Evolutionary conservation across 1,140 invertebrate species (phyloP), one percentile per base, ranked within the genome.

Genomic region (Halesus radiatus): DNA sequence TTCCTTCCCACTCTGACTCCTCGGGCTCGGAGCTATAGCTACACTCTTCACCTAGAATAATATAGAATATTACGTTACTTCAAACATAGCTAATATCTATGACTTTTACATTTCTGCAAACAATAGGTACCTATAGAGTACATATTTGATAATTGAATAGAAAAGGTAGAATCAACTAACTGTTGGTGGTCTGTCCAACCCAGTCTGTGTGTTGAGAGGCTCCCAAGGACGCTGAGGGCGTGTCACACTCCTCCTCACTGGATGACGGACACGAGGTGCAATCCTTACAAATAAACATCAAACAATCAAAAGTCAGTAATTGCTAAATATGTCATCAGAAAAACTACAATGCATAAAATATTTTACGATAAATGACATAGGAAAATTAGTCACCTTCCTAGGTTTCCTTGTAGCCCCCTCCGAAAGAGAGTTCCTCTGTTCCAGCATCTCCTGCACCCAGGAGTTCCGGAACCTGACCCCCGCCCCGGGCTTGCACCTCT

Each of bases 131-230:
- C n/a, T n/a, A n/a, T n/a, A n/a, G n/a, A n/a, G n/a, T n/a, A n/a
- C n/a, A n/a, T n/a, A n/a, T n/a, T 10, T 58, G 4, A 22, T 18
- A 0, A 16, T 8, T 20, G n/a, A 60, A 60, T 20, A 23, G 18
- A 60, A 18, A 60, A 58, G 18, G 4, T 0, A 60, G 15, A 66
- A 66, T 29, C 8, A 20, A 74, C 85, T 94, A 94, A 86, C 95
- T 96, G 86, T 97, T 97, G 68, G 95, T 96, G 15, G 95, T 96
- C 76, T 96, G 85, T 88, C 95, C 91, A 92, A 92, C 92, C 95
- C 95, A 96, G 86, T 97, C 95, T 58, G 87, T 89, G 85, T 89
- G 88, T 81, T 89, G 89, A 80, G 88, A 89, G 80, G 88, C 86
- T 66, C 88, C 88, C 83, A 89, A 87, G 77, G 88, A 89, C 78